Conservation (phyloP, 2,888 invertebrate genomes). For the Parnassius apollo region DNA sequence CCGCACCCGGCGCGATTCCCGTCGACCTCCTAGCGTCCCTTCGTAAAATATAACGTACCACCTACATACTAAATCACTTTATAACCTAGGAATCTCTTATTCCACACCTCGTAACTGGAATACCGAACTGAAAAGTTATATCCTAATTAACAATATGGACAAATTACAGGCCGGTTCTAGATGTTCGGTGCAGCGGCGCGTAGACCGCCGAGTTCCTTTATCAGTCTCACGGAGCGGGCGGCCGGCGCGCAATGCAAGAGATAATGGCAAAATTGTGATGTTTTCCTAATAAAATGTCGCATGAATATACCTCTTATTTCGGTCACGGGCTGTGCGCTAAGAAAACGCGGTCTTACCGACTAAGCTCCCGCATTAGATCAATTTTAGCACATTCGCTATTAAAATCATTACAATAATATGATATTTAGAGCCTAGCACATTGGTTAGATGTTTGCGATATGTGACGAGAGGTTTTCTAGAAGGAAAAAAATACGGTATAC, state of each 20-base stretch:
- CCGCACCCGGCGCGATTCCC: constrained; percentile 43
- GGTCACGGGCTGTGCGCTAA: constrained; percentile 23
- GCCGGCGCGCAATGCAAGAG: constrained; percentile 59
- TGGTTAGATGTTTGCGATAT: constrained; percentile 30
- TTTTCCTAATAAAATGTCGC: constrained; percentile 60
- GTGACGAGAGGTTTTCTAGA: constrained; percentile 34
- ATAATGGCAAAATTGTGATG: constrained; percentile 80
- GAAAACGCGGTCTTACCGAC: constrained; percentile 30
- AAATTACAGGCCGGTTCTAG: constrained; percentile 64
- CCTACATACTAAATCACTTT: constrained; percentile 74
- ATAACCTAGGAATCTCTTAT: constrained; percentile 77
- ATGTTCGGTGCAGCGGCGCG: constrained; percentile 43
- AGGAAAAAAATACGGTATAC: constrained; percentile 43
- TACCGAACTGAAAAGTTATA: constrained; percentile 66
- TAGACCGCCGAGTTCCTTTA: constrained; percentile 64
- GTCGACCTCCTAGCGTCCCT: constrained; percentile 60
- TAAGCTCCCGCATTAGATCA: constrained; percentile 25
- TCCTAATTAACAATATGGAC: constrained; percentile 74
- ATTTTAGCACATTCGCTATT: constrained; percentile 1
- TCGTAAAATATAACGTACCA: constrained; percentile 70
- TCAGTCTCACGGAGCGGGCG: constrained; percentile 63
- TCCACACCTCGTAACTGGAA: constrained; percentile 71
- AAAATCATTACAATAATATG: constrained; percentile 19
- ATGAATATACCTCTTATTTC: constrained; percentile 1
- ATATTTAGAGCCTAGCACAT: constrained; percentile 45